phyloP scores from a whole-genome alignment of 2,113 vertebrate species.

The Rana temporaria region DNA sequence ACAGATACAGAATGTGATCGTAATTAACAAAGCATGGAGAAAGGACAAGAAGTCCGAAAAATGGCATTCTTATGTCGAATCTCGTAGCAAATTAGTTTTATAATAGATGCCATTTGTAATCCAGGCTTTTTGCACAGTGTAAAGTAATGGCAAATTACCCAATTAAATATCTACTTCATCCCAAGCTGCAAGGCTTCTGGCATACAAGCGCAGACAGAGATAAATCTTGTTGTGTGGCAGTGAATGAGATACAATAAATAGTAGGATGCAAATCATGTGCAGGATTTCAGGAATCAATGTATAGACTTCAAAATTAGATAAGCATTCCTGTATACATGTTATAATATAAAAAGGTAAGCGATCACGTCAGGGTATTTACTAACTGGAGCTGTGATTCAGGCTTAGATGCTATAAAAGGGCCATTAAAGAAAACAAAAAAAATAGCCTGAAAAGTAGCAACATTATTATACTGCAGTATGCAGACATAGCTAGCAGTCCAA shows the following conservation, averaged over 20 bases:
- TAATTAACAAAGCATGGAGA: not conserved
- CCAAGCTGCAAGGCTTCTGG: conserved; percentile 13
- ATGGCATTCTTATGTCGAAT: not conserved
- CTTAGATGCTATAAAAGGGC: too few relatives aligned
- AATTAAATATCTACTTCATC: conserved; percentile 10
- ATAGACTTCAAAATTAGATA: too few relatives aligned
- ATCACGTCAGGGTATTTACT: too few relatives aligned
- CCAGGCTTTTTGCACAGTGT: not conserved
- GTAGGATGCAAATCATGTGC: not conserved
- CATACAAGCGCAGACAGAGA: not conserved
- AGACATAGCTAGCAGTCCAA: too few relatives aligned
- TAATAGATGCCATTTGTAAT: conserved; percentile 44
- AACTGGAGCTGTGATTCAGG: too few relatives aligned
- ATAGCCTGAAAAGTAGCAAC: too few relatives aligned
- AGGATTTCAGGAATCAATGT: not conserved
- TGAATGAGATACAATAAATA: not conserved
- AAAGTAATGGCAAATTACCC: conserved; percentile 31
- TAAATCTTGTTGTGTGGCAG: not conserved
- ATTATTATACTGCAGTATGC: too few relatives aligned
- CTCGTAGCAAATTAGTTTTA: conserved; percentile 24
- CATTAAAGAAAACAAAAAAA: too few relatives aligned
- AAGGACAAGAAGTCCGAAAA: not conserved
- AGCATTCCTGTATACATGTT: too few relatives aligned
- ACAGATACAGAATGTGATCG: not conserved
- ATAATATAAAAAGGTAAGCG: too few relatives aligned